These are phyloP conservation scores for Glyptemys insculpta DNA, from an alignment of 2,797 vertebrate genomes.

Conservation along the genomic window DNA sequence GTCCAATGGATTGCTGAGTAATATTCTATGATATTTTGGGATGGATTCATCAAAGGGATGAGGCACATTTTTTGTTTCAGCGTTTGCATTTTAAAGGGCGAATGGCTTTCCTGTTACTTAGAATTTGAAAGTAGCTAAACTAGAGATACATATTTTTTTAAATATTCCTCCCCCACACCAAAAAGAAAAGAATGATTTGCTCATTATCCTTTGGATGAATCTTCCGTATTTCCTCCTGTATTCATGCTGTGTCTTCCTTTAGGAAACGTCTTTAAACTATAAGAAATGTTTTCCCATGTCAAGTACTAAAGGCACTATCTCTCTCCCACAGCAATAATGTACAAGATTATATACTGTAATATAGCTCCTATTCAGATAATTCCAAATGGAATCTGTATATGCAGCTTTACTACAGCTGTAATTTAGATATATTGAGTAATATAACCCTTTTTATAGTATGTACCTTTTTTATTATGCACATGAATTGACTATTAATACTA, in stretches of 20 bases:
- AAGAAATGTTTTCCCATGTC: slow-evolving; percentile 19
- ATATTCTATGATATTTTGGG: slow-evolving; percentile 64
- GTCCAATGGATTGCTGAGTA: not conserved
- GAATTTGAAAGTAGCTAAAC: slow-evolving; percentile 32
- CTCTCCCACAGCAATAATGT: slow-evolving; percentile 44
- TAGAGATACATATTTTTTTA: not conserved
- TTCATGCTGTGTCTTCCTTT: slow-evolving; percentile 7
- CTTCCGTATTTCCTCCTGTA: not conserved
- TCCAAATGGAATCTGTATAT: slow-evolving; percentile 35
- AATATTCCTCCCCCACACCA: not conserved
- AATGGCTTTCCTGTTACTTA: not conserved
- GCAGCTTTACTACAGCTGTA: slow-evolving; percentile 50
- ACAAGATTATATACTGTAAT: slow-evolving; percentile 5
- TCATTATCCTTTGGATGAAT: slow-evolving; percentile 42
- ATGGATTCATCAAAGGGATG: slow-evolving; percentile 61
- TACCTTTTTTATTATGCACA: slow-evolving; percentile 59
- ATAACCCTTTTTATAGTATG: slow-evolving; percentile 53
- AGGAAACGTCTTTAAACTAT: slow-evolving; percentile 37
- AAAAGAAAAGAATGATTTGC: slow-evolving; percentile 23
- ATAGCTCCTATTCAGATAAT: slow-evolving; percentile 48
- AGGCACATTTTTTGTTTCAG: not conserved
- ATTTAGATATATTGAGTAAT: slow-evolving; percentile 69
- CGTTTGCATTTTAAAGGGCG: slow-evolving; percentile 58
- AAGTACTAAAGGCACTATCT: not conserved
- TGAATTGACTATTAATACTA: slow-evolving; percentile 65